These are phyloP conservation scores for Nixonia krombeini DNA, from an alignment of 1,140 invertebrate species.

Conservation along the genomic window DNA sequence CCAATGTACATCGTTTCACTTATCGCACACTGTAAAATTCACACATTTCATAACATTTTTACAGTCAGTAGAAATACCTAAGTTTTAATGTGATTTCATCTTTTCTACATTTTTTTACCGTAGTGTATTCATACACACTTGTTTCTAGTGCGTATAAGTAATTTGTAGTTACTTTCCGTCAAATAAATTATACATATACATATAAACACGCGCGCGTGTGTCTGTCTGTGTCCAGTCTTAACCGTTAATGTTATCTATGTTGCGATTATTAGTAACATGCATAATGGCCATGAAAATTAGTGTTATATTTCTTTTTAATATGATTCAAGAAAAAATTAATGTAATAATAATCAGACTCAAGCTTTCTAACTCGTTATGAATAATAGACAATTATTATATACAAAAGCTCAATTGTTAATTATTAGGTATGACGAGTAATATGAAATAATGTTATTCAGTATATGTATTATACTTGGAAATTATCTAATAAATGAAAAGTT, in stretches of 20 bases:
- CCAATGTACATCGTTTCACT: too few species aligned
- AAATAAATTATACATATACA: too few species aligned
- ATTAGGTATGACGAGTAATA: constrained; percentile 52
- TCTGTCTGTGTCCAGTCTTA: constrained; percentile 8
- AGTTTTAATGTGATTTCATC: constrained; percentile 30
- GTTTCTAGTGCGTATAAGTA: too few species aligned
- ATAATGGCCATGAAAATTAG: neutral
- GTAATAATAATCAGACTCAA: constrained; percentile 26
- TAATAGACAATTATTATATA: constrained; percentile 41
- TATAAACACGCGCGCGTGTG: too few species aligned
- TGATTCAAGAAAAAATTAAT: too few species aligned
- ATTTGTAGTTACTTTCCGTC: too few species aligned
- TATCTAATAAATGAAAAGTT: constrained; percentile 51
- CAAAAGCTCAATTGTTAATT: constrained; percentile 57
- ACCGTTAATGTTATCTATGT: neutral
- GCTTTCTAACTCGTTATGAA: constrained; percentile 34
- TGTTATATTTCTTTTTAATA: too few species aligned
- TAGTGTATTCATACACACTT: too few species aligned
- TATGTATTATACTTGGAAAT: constrained; percentile 48
- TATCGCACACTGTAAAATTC: too few species aligned
- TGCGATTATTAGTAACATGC: neutral
- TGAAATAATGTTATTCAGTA: constrained; percentile 52
- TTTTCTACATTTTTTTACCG: constrained; percentile 22
- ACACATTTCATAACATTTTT: too few species aligned
- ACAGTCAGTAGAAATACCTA: constrained; percentile 21